Conservation (phyloP, 2,888 invertebrate species). For the Diaperis boleti region DNA sequence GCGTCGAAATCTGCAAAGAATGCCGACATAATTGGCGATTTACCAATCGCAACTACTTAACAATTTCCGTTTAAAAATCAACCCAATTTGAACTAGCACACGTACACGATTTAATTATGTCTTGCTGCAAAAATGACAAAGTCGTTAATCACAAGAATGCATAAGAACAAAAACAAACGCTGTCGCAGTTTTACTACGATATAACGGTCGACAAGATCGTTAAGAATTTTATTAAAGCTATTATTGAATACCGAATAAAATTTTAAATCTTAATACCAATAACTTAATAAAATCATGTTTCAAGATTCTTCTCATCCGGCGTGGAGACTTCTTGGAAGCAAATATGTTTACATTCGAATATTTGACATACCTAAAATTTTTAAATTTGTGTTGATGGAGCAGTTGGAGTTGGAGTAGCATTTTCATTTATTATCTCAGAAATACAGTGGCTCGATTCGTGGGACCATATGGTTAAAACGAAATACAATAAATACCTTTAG, state of each 20-base stretch:
- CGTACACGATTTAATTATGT: background rate
- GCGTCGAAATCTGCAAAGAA: constrained; percentile 53
- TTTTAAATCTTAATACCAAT: constrained; percentile 3
- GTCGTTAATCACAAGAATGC: background rate
- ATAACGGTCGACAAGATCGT: background rate
- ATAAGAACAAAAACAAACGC: background rate
- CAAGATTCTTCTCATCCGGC: constrained; percentile 8
- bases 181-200: background rate
- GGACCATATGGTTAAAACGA: background rate
- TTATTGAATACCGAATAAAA: background rate
- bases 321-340: constrained; percentile 3
- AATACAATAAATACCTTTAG: background rate
- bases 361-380: constrained; percentile 10
- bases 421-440: constrained; percentile 7
- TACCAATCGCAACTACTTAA: constrained; percentile 52
- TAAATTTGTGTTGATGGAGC: constrained; percentile 13
- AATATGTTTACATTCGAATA: constrained; percentile 5
- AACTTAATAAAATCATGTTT: constrained; percentile 13
- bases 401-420: constrained; percentile 1
- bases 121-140: too few relatives aligned
- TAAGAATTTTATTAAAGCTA: background rate
- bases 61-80: constrained; percentile 50
- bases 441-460: background rate
- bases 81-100: background rate
- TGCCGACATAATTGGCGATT: constrained; percentile 50